A percentile compares a stretch with the other conserved stretches of the same genome.
Evolutionary conservation across 2,888 invertebrate species (phyloP).

Genomic region (Trissoscelio sp.): DNA sequence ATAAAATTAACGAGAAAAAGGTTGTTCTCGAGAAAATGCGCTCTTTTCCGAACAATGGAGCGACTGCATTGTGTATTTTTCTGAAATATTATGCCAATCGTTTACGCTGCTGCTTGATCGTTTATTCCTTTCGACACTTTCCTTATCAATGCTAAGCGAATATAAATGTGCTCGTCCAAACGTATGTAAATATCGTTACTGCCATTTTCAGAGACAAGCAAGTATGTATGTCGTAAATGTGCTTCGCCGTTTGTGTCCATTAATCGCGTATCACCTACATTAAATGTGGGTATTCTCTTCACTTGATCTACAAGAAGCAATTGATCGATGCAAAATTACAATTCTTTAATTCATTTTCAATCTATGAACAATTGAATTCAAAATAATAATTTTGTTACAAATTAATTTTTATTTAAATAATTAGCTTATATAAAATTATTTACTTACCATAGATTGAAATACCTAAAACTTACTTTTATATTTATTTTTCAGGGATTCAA

Average conservation of each 20-base stretch:
- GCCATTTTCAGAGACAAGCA: slow-evolving; percentile 24
- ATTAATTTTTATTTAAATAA: no score
- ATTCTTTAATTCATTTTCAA: no score
- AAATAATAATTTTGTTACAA: no score
- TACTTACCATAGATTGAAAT: no score
- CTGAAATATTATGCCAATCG: slow-evolving; percentile 33
- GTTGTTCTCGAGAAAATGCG: neutral
- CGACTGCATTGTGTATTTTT: slow-evolving; percentile 12
- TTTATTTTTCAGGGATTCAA: no score
- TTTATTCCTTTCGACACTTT: slow-evolving; percentile 18
- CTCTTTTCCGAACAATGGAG: slow-evolving; percentile 2
- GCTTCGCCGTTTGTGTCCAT: slow-evolving; percentile 9
- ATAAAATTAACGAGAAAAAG: slow-evolving; percentile 24
- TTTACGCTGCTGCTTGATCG: slow-evolving; percentile 6
- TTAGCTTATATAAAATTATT: no score
- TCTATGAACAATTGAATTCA: no score
- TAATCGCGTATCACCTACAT: slow-evolving; percentile 4
- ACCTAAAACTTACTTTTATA: no score
- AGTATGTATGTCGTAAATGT: slow-evolving; percentile 8
- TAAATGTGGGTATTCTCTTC: no score
- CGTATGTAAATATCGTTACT: slow-evolving; percentile 41
- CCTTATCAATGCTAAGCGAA: slow-evolving; percentile 8
- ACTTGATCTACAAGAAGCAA: no score
- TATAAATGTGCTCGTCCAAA: neutral
- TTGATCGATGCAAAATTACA: no score